Percentiles rank a stretch among this genome's conserved stretches.
These are phyloP conservation scores for Clarias laeviceps DNA, from an alignment of 2,797 vertebrate genomes.

Conservation along the genomic window DNA sequence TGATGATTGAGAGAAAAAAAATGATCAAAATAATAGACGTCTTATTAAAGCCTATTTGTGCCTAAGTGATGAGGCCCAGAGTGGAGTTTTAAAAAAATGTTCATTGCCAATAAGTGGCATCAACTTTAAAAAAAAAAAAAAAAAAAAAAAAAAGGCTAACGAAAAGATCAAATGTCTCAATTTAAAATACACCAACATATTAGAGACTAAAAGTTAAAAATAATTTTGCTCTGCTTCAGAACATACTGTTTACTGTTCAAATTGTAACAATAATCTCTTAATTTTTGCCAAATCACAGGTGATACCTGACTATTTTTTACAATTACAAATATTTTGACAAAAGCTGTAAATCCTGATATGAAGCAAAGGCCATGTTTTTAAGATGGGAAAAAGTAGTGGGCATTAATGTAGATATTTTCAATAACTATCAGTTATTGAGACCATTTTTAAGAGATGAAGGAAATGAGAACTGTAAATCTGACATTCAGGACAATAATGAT, in stretches of 20 bases:
- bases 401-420: neutral
- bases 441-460: neutral
- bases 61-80: neutral
- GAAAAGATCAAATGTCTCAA: neutral
- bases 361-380: neutral
- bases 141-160: neutral
- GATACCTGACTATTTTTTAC: neutral
- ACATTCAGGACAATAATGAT: neutral
- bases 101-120: neutral
- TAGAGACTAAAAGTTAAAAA: neutral
- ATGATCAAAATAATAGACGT: neutral
- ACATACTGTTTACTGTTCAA: neutral
- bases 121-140: neutral
- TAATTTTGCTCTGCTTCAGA: too few species aligned
- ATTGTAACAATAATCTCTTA: neutral
- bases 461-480: neutral
- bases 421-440: neutral
- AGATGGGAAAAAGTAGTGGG: neutral
- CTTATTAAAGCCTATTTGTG: neutral
- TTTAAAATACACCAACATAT: neutral
- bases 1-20: slow-evolving; percentile 21
- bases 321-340: neutral
- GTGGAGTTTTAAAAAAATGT: neutral
- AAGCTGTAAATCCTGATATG: neutral
- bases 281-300: neutral